phyloP scores from a whole-genome alignment of 2,113 vertebrate genomes.

The Phoenicopterus ruber region DNA sequence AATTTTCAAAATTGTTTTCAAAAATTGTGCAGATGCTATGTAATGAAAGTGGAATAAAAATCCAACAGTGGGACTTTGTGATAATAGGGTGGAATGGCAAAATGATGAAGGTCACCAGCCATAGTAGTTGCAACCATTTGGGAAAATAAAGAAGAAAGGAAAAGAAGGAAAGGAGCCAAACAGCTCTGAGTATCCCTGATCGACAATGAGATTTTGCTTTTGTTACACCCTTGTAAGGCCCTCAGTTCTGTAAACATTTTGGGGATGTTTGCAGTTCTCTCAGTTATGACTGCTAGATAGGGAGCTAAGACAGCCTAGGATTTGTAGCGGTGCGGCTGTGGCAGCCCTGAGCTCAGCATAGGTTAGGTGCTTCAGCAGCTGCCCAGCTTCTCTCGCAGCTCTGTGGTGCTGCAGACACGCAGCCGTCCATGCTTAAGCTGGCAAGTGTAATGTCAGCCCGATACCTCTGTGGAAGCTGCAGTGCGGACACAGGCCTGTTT shows the following conservation, averaged over 20 bases:
- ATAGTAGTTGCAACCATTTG: background rate
- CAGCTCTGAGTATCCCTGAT: background rate
- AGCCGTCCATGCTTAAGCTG: background rate
- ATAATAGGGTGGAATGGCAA: background rate
- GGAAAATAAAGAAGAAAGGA: background rate
- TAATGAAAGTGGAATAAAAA: background rate
- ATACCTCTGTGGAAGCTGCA: background rate
- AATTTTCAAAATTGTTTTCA: background rate
- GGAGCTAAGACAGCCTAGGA: background rate
- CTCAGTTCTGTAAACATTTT: background rate
- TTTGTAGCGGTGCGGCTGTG: background rate
- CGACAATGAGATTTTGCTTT: background rate
- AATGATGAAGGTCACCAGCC: background rate
- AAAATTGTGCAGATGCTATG: background rate
- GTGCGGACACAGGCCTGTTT: background rate
- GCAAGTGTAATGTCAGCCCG: accelerated
- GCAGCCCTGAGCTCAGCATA: background rate
- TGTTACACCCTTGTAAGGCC: background rate
- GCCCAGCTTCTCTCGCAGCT: background rate
- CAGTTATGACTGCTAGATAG: background rate
- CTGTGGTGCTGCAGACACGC: background rate
- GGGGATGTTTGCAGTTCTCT: background rate
- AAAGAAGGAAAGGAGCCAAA: background rate
- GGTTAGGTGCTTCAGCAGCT: background rate
- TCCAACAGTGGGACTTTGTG: background rate